Conservation (phyloP, 1,140 invertebrate species). For the Zaprionus nigranus region DNA sequence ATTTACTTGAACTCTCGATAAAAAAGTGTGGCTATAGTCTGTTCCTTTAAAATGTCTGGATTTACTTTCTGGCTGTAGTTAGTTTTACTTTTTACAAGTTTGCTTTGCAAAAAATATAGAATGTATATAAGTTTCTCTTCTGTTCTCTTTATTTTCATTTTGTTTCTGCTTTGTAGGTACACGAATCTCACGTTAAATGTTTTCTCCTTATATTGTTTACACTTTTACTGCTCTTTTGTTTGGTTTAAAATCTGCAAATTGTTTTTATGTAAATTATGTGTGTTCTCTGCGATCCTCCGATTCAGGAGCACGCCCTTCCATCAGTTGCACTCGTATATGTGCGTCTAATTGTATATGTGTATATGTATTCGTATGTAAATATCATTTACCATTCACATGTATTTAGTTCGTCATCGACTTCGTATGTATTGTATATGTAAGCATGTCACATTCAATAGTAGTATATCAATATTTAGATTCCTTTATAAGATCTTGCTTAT, state of each 20-base stretch:
- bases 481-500: slow-evolving; percentile 30
- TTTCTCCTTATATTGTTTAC: slow-evolving; percentile 56
- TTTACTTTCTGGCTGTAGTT: slow-evolving; percentile 58
- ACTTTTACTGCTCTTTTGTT: slow-evolving; percentile 47
- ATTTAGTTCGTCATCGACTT: slow-evolving; percentile 1
- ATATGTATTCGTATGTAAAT: slow-evolving; percentile 32
- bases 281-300: neutral
- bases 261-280: slow-evolving; percentile 15
- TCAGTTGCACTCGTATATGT: slow-evolving; percentile 10
- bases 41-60: slow-evolving; percentile 62
- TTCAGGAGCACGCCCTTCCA: neutral
- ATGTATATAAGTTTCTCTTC: slow-evolving; percentile 34
- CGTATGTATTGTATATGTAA: slow-evolving; percentile 36
- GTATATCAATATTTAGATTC: slow-evolving; percentile 41
- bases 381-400: slow-evolving; percentile 20
- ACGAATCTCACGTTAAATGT: slow-evolving; percentile 77
- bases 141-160: slow-evolving; percentile 35
- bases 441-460: slow-evolving; percentile 67
- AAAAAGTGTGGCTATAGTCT: slow-evolving; percentile 62
- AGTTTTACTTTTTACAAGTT: slow-evolving; percentile 60
- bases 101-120: slow-evolving; percentile 78
- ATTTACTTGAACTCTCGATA: slow-evolving; percentile 46
- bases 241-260: slow-evolving; percentile 43
- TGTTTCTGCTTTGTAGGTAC: slow-evolving; percentile 75
- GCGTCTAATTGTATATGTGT: slow-evolving; percentile 1